phyloP scores from a whole-genome alignment of 2,888 invertebrate species.

The Eupithecia pulchellata region DNA sequence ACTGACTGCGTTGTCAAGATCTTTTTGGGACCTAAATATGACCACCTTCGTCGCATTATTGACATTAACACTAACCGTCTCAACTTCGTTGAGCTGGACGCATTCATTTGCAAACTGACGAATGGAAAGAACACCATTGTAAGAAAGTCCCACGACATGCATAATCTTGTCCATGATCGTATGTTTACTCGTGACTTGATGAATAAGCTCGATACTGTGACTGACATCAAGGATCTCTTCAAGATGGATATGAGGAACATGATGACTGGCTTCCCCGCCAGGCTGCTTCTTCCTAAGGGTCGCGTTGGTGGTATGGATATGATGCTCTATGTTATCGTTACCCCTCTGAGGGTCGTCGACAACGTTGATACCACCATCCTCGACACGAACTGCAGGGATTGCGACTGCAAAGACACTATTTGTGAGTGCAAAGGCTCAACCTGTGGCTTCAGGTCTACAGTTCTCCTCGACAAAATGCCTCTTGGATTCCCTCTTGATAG shows the following conservation, averaged over 20 bases:
- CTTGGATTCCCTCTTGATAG: slow-evolving; percentile 87
- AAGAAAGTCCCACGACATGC: slow-evolving; percentile 88
- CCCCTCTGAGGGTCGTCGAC: slow-evolving; percentile 79
- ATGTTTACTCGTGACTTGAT: slow-evolving; percentile 87
- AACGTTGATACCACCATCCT: slow-evolving; percentile 66
- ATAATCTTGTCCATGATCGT: slow-evolving; percentile 87
- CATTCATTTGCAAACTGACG: slow-evolving; percentile 86
- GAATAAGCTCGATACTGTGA: slow-evolving; percentile 86
- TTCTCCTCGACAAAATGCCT: slow-evolving; percentile 86
- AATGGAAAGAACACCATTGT: slow-evolving; percentile 88
- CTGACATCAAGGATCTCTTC: slow-evolving; percentile 66
- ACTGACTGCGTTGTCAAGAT: slow-evolving; percentile 87
- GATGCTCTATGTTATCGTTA: slow-evolving; percentile 87
- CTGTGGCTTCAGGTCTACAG: slow-evolving; percentile 69
- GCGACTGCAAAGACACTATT: slow-evolving; percentile 51
- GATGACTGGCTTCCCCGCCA: slow-evolving; percentile 89
- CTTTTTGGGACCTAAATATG: slow-evolving; percentile 89
- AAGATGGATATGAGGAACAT: slow-evolving; percentile 72
- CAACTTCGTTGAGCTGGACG: slow-evolving; percentile 88
- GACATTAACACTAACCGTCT: slow-evolving; percentile 85
- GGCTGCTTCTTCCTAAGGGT: slow-evolving; percentile 90
- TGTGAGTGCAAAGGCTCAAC: slow-evolving; percentile 5
- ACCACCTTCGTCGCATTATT: slow-evolving; percentile 83
- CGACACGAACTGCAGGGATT: slow-evolving; percentile 78
- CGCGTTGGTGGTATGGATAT: slow-evolving; percentile 87